These are phyloP conservation scores for Aspidoscelis tigris DNA, from an alignment of 2,113 vertebrate species.

Conservation along the genomic window DNA sequence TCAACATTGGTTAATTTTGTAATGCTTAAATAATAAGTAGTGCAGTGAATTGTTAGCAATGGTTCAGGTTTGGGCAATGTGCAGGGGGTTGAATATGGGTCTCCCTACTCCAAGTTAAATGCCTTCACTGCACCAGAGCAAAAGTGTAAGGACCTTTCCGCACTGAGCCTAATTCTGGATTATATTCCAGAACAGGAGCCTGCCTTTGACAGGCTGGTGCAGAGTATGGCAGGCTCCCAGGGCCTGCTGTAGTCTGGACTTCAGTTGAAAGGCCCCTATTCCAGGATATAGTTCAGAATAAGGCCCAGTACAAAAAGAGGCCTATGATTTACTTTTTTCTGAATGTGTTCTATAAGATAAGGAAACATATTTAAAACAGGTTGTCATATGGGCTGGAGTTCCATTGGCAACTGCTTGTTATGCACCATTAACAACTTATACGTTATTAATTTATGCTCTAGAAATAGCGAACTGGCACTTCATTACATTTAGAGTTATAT, in stretches of 20 bases:
- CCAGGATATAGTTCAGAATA: too few relatives aligned
- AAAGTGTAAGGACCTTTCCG: background rate
- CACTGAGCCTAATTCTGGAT: too few relatives aligned
- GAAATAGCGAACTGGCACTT: conserved; percentile 26
- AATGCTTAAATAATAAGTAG: too few relatives aligned
- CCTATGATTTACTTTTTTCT: background rate
- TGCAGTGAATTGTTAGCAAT: too few relatives aligned
- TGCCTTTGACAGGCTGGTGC: too few relatives aligned
- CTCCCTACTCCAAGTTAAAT: background rate
- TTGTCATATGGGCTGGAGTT: conserved; percentile 6
- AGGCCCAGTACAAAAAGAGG: too few relatives aligned
- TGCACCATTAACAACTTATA: background rate
- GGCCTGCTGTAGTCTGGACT: too few relatives aligned
- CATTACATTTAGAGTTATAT: conserved; percentile 38
- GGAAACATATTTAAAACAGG: background rate
- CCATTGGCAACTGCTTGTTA: conserved; percentile 23
- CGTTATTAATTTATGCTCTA: background rate
- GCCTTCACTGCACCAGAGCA: background rate
- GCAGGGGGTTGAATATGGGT: background rate
- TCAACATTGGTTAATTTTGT: too few relatives aligned
- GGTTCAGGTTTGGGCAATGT: too few relatives aligned
- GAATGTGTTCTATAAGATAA: conserved; percentile 15
- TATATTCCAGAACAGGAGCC: too few relatives aligned
- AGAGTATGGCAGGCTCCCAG: too few relatives aligned
- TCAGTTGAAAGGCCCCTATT: too few relatives aligned